Percentiles rank a stretch among this genome's conserved stretches.
Conservation (phyloP, 2,797 vertebrate genomes). For the Sebastes miniatus region DNA sequence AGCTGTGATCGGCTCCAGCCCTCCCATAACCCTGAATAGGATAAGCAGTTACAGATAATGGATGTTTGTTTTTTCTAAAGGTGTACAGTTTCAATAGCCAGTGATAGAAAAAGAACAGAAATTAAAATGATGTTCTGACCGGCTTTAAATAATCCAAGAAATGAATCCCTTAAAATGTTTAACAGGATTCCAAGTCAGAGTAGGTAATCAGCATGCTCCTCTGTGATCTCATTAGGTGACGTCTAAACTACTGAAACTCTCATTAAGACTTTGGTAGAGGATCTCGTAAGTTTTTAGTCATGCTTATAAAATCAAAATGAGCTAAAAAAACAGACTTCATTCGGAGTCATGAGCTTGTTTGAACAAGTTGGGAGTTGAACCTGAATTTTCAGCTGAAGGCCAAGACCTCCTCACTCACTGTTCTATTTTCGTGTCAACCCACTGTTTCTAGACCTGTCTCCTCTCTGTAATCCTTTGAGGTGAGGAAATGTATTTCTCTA, state of each 20-base stretch:
- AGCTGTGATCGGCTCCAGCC: no score
- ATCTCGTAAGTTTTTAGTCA: neutral
- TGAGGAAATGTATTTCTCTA: neutral
- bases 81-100: neutral
- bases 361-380: neutral
- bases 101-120: neutral
- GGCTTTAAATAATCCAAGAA: neutral
- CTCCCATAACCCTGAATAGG: no score
- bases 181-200: constrained; percentile 8
- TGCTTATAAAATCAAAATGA: neutral
- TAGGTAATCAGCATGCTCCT: neutral
- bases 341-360: constrained; percentile 1
- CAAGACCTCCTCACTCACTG: neutral
- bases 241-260: constrained; percentile 6
- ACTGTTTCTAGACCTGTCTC: neutral
- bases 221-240: constrained; percentile 5
- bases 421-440: neutral
- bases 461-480: neutral
- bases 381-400: neutral
- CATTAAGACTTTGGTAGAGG: neutral
- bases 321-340: neutral
- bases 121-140: neutral
- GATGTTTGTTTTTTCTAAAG: neutral
- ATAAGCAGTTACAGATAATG: no score
- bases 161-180: neutral